Conservation (phyloP, 2,888 invertebrate genomes). For the Nebria salina region DNA sequence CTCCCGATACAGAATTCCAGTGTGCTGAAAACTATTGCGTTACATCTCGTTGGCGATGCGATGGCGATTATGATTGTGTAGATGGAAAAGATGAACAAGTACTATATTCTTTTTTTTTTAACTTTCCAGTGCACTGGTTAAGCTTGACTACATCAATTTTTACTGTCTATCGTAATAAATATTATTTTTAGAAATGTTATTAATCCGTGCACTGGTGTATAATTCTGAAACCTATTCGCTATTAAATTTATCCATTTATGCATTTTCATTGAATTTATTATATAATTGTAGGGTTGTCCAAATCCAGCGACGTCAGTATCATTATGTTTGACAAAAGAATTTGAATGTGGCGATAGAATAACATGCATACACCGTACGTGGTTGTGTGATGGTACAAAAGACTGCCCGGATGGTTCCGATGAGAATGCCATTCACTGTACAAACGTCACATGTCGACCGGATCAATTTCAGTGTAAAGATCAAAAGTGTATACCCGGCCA, state of each 20-base stretch:
- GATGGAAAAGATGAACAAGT: conserved; percentile 86
- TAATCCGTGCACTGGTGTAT: neutral
- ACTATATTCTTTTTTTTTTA: conserved; percentile 36
- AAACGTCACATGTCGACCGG: conserved; percentile 81
- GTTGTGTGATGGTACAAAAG: conserved; percentile 86
- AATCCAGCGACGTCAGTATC: conserved; percentile 65
- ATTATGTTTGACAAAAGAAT: conserved; percentile 77
- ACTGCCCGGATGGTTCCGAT: conserved; percentile 85
- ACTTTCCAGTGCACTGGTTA: conserved; percentile 51
- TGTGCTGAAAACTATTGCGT: conserved; percentile 83
- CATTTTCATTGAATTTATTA: neutral
- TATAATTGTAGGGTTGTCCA: conserved; percentile 69
- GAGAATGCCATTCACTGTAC: conserved; percentile 75
- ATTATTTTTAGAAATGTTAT: too few species aligned
- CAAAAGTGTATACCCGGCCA: conserved; percentile 83
- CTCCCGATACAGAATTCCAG: conserved; percentile 76
- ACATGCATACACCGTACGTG: conserved; percentile 84
- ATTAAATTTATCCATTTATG: neutral
- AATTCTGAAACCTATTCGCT: too few species aligned
- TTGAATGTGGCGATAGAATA: conserved; percentile 81
- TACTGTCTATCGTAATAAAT: neutral
- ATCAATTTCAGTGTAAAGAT: conserved; percentile 89
- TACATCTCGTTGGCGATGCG: conserved; percentile 83
- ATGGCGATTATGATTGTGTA: conserved; percentile 86
- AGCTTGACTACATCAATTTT: neutral